phyloP scores from a whole-genome alignment of 2,888 invertebrate species.

The Pegoplata infirma region DNA sequence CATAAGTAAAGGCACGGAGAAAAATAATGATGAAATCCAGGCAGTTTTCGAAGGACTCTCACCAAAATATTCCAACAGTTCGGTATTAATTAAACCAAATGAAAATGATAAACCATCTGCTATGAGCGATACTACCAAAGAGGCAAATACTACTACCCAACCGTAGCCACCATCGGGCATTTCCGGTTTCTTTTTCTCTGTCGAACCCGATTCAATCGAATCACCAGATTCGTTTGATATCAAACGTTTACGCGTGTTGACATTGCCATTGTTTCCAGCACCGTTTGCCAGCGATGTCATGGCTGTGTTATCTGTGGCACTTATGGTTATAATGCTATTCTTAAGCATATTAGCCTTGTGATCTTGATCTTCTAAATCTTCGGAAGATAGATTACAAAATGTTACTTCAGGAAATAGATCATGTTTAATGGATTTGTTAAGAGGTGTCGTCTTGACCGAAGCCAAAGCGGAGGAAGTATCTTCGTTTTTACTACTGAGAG shows the following conservation, averaged over 20 bases:
- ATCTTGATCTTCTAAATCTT: constrained; percentile 66
- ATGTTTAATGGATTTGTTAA: constrained; percentile 73
- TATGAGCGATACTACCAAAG: constrained; percentile 91
- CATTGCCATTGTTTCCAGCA: constrained; percentile 50
- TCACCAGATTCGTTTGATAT: constrained; percentile 76
- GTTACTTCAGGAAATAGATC: constrained; percentile 77
- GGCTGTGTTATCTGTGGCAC: constrained; percentile 60
- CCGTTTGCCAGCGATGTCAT: constrained; percentile 52
- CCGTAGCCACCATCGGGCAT: constrained; percentile 78
- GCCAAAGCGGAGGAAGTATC: constrained; percentile 41
- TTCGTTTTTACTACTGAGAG: constrained; percentile 25
- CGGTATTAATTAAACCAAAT: constrained; percentile 92
- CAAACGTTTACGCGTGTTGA: constrained; percentile 73
- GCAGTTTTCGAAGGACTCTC: constrained; percentile 91
- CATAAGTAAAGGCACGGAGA: constrained; percentile 91
- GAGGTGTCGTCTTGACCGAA: constrained; percentile 69
- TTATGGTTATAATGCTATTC: constrained; percentile 69
- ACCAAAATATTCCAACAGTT: constrained; percentile 88
- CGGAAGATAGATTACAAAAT: constrained; percentile 75
- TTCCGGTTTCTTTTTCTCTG: constrained; percentile 75
- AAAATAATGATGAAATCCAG: constrained; percentile 93
- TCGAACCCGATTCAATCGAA: constrained; percentile 75
- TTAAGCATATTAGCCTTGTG: constrained; percentile 64
- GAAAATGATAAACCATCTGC: constrained; percentile 96
- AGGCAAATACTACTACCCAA: constrained; percentile 86